Percentiles rank a stretch among this genome's conserved stretches.
These are phyloP conservation scores for Drosophila kanapiae DNA, from an alignment of 1,140 invertebrate species.

Conservation along the genomic window DNA sequence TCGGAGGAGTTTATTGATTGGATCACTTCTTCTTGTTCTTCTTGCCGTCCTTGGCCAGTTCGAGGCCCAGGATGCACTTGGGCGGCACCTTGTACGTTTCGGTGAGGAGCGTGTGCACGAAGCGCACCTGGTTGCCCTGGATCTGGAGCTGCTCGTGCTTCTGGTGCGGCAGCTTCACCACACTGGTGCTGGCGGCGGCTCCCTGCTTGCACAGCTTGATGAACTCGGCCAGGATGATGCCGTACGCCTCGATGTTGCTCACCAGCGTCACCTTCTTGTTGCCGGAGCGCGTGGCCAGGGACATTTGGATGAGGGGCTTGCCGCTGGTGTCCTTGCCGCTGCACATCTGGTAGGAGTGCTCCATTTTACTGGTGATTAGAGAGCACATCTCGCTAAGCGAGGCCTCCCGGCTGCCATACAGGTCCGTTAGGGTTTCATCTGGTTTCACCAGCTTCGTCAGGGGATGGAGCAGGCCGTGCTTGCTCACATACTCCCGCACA, in stretches of 20 bases:
- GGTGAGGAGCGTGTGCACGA: constrained; percentile 90
- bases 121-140: constrained; percentile 96
- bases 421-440: constrained; percentile 82
- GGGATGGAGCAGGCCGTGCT: constrained; percentile 88
- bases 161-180: constrained; percentile 91
- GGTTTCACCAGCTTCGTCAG: constrained; percentile 84
- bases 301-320: constrained; percentile 92
- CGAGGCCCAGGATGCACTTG: constrained; percentile 88
- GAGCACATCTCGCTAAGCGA: constrained; percentile 91
- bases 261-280: constrained; percentile 97
- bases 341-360: constrained; percentile 90
- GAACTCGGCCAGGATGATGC: constrained; percentile 92
- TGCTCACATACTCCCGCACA: constrained; percentile 92
- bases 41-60: constrained; percentile 88
- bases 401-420: constrained; percentile 77
- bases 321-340: constrained; percentile 88
- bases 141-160: constrained; percentile 93
- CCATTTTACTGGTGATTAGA: constrained; percentile 90
- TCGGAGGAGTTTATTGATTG: constrained; percentile 25
- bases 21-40: constrained; percentile 84
- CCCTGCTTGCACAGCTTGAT: constrained; percentile 93
- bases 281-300: constrained; percentile 91
- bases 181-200: constrained; percentile 94
- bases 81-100: constrained; percentile 89
- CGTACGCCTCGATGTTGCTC: constrained; percentile 94